Percentiles rank a stretch among this genome's conserved stretches.
These are phyloP conservation scores for Chelidonichthys spinosus DNA, from an alignment of 2,797 vertebrate species.

Conservation along the genomic window DNA sequence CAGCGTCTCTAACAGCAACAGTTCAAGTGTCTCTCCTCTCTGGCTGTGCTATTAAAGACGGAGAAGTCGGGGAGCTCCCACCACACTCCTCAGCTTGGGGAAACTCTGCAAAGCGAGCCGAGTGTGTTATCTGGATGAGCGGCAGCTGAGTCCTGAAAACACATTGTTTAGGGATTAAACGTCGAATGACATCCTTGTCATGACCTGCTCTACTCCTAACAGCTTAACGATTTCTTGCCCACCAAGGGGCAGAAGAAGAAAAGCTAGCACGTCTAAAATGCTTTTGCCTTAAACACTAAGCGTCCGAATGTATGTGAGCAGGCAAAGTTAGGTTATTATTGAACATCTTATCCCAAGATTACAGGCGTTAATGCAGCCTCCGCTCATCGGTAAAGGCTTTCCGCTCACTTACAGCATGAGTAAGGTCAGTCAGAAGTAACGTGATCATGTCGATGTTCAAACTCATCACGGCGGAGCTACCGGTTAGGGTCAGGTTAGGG, in stretches of 20 bases:
- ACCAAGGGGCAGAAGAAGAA: background rate
- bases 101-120: background rate
- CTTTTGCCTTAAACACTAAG: background rate
- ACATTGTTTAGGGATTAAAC: constrained; percentile 10
- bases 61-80: constrained; percentile 20
- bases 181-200: background rate
- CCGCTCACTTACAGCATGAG: background rate
- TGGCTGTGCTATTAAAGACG: constrained; percentile 6
- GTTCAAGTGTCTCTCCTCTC: constrained; percentile 15
- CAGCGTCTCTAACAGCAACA: background rate
- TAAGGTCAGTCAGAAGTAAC: background rate
- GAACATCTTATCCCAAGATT: background rate
- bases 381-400: background rate
- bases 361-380: background rate
- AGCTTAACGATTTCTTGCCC: background rate
- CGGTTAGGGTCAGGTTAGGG: background rate
- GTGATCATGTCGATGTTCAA: no score
- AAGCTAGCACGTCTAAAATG: background rate
- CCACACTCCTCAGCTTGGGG: background rate
- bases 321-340: background rate
- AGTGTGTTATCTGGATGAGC: constrained; percentile 4
- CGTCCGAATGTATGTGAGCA: constrained; percentile 1
- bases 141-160: background rate
- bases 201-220: constrained; percentile 19
- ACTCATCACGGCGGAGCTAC: background rate